Base-by-base conservation (phyloP, 2,888 invertebrate genomes). In the Bhutanitis thaidina region DNA sequence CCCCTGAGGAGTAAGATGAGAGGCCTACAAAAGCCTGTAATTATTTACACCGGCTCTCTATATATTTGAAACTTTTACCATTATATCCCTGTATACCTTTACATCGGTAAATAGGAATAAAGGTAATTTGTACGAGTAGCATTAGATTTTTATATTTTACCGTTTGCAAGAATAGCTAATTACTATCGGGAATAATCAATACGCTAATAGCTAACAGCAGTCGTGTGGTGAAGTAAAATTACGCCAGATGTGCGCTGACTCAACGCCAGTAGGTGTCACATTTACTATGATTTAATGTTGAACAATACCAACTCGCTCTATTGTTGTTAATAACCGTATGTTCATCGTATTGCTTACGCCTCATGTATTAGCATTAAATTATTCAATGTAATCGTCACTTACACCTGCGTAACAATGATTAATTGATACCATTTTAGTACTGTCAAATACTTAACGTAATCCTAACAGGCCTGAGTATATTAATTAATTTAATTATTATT, bases 191-290 rank as follows among this genome's bases (percentile, higher is more conserved):
- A 27, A 8, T 27, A 27, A 34, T 34, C 32, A 34, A 34, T 34
- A 12, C 32, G 7, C 12, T 3, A 34, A 12, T n/a, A 25, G 7
- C 5, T 3, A 12, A 12, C 20, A 34, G 20, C 29, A 37, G 27
- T 40, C 43, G 38, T 40, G 57, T 32, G 43, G 48, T 44, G 35
- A 48, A 49, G 39, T 34, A 40, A 45, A 51, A 67, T 67, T 79
- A 82, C 67, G 65, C 78, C 81, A 84, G 82, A 78, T 83, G 83
- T 74, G 71, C 64, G 61, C 59, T 84, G 81, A 85, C 64, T 84
- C 82, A 84, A n/a, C 62, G 53, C 51, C 58, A 62, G 80, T 81
- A 77, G 80, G 80, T 79, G 77, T 74, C 61, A 49, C 59, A 64
- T 69, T 58, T 66, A 58, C 61, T 52, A 50, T 62, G 65, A 65